Evolutionary conservation across 2,888 invertebrate species (phyloP).

Genomic region (Drosophila dives): DNA sequence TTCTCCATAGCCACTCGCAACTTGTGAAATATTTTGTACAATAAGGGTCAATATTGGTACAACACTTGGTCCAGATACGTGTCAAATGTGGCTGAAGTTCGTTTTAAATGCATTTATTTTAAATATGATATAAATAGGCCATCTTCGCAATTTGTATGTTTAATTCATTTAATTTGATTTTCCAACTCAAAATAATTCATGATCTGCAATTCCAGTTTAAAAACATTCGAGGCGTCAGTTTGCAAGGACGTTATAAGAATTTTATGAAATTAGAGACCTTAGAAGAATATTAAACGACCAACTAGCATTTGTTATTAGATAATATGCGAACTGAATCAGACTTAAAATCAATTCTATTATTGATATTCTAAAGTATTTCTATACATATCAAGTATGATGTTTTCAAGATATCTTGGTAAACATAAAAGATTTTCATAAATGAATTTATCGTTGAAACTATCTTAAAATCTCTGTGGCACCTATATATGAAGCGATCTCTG

Average conservation of each 20-base stretch:
- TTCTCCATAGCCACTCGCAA: conserved; percentile 39
- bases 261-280: conserved; percentile 46
- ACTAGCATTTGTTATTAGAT: conserved; percentile 53
- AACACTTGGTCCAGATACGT: conserved; percentile 41
- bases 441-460: too few relatives aligned
- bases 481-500: background rate
- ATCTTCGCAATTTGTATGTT: background rate
- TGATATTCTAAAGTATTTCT: background rate
- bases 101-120: background rate
- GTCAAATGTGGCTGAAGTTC: conserved; percentile 31
- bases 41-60: conserved; percentile 60
- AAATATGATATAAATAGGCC: background rate
- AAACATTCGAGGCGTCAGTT: conserved; percentile 37
- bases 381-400: too few relatives aligned
- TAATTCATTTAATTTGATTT: background rate
- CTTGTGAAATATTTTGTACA: conserved; percentile 55
- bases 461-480: too few relatives aligned
- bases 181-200: conserved; percentile 51
- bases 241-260: conserved; percentile 52
- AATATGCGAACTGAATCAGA: conserved; percentile 45
- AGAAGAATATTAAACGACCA: conserved; percentile 42
- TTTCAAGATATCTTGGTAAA: background rate
- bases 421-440: background rate
- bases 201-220: conserved; percentile 31
- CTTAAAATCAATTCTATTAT: background rate